Percentiles rank a stretch among this genome's conserved stretches.
Conservation (phyloP, 2,113 vertebrate genomes). For the Genyomyrus donnyi region DNA sequence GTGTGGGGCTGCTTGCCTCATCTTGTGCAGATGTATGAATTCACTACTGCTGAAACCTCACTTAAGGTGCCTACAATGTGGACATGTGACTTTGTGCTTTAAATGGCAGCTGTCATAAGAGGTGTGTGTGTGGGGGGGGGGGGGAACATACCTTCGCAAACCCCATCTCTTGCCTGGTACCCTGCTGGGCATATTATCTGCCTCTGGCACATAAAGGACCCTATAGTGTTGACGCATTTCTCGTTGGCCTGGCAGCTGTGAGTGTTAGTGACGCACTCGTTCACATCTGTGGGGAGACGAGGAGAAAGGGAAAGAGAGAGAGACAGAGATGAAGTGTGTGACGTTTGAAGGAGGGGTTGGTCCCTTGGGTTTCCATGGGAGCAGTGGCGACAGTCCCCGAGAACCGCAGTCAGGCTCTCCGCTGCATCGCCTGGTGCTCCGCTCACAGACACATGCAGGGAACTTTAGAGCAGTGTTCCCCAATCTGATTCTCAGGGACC, state of each 20-base stretch:
- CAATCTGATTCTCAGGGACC: not conserved
- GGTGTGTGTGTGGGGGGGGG: not conserved
- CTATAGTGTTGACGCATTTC: slow-evolving; percentile 76
- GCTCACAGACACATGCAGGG: slow-evolving; percentile 9
- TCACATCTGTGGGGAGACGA: slow-evolving; percentile 66
- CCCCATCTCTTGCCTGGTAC: slow-evolving; percentile 58
- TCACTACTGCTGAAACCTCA: not conserved
- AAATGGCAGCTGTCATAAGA: not conserved
- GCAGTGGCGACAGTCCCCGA: not conserved
- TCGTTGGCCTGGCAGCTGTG: slow-evolving; percentile 72
- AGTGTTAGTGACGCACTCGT: slow-evolving; percentile 71
- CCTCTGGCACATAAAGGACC: slow-evolving; percentile 75
- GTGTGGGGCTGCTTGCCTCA: not conserved
- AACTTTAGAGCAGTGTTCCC: not conserved
- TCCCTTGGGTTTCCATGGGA: not conserved
- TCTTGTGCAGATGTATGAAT: not conserved
- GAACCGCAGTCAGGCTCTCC: not conserved
- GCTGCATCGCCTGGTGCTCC: not conserved
- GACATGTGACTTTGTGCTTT: not conserved
- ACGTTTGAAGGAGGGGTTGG: not conserved
- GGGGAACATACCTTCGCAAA: slow-evolving; percentile 70
- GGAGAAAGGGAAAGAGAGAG: slow-evolving; percentile 23
- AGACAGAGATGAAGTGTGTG: not conserved
- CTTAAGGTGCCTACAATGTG: not conserved
- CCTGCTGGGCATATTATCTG: slow-evolving; percentile 70